phyloP scores from a whole-genome alignment of 1,140 invertebrate species.

The Neuroterus valhalla region DNA sequence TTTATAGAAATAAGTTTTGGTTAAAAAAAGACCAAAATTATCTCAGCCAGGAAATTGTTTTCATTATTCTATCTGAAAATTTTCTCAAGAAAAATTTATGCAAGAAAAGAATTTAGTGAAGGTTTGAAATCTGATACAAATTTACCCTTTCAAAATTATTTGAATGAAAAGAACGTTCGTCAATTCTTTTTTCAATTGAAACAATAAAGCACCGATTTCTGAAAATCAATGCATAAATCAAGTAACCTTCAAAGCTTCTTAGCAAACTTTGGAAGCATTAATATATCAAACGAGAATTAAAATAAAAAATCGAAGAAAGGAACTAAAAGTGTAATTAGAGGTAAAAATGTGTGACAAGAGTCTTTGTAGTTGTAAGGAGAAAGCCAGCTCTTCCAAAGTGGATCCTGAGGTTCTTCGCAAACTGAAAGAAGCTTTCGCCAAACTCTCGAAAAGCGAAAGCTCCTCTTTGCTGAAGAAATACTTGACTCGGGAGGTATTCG shows the following conservation, averaged over 20 bases:
- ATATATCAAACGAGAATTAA: background rate
- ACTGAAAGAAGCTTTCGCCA: constrained; percentile 47
- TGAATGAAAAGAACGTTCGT: too few species aligned
- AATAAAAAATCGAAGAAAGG: constrained; percentile 30
- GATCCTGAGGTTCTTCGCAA: constrained; percentile 28
- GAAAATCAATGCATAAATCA: background rate
- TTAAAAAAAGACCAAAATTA: too few species aligned
- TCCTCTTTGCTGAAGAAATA: constrained; percentile 84
- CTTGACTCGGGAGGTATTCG: constrained; percentile 79
- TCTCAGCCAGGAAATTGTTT: too few species aligned
- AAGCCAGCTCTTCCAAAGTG: constrained; percentile 21
- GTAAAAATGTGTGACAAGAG: constrained; percentile 64
- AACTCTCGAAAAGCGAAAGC: constrained; percentile 61
- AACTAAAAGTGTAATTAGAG: constrained; percentile 30
- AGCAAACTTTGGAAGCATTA: constrained; percentile 1
- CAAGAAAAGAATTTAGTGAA: too few species aligned
- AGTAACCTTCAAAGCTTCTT: constrained; percentile 28
- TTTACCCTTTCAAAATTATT: too few species aligned
- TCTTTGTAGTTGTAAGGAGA: constrained; percentile 56
- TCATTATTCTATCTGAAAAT: too few species aligned
- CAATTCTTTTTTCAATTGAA: too few species aligned
- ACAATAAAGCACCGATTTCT: too few species aligned
- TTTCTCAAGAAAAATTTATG: too few species aligned
- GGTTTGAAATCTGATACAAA: too few species aligned
- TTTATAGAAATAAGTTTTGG: too few species aligned